A percentile compares a stretch with the other conserved stretches of the same genome.
Conservation (phyloP, 2,888 invertebrate genomes). For the Andrena minutula region DNA sequence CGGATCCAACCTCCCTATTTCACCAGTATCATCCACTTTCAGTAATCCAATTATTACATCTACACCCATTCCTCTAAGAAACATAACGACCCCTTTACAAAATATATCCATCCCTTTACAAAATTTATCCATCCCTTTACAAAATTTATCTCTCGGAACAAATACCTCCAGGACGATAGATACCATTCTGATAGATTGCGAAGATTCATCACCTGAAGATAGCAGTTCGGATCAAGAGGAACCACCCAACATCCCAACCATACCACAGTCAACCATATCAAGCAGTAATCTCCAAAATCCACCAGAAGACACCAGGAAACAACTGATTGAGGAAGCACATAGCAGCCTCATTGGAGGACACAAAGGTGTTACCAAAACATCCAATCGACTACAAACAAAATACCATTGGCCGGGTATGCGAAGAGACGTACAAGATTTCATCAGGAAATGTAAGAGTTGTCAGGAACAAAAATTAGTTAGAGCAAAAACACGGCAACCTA, state of each 20-base stretch:
- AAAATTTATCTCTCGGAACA: too few species aligned
- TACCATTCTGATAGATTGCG: not conserved
- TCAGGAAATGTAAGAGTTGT: constrained; percentile 4
- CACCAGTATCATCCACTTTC: not conserved
- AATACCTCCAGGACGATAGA: not conserved
- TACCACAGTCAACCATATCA: not conserved
- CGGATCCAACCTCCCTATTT: not conserved
- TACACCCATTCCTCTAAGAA: not conserved
- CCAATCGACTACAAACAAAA: not conserved
- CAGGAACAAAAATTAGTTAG: too few species aligned
- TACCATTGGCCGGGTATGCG: not conserved
- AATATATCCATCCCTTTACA: too few species aligned
- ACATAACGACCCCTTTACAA: not conserved
- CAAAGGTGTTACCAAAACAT: not conserved
- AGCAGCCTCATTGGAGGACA: not conserved
- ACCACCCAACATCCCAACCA: not conserved
- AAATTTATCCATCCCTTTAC: too few species aligned
- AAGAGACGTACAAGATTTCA: not conserved
- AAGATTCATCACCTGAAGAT: not conserved
- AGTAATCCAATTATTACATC: not conserved
- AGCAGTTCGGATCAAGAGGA: not conserved
- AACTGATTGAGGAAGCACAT: not conserved
- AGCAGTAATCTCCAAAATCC: not conserved
- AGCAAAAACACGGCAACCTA: too few species aligned
- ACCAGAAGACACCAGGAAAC: not conserved